Base-by-base conservation (phyloP, 2,113 vertebrate genomes). In the Dromaius novaehollandiae region DNA sequence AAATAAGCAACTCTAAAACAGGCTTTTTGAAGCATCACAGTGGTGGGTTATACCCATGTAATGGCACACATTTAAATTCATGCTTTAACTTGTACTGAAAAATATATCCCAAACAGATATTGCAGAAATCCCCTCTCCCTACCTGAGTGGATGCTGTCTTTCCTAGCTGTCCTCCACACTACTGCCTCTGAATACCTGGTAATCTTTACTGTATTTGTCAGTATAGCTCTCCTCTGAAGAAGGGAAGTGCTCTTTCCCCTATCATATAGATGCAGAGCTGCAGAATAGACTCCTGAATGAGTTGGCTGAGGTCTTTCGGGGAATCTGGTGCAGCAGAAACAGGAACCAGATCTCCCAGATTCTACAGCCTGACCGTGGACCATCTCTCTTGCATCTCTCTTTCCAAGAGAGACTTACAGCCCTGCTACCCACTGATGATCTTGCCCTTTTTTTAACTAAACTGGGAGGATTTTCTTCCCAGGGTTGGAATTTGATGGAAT, bases 291-390 rank as follows among this genome's bases (percentile, higher is more conserved):
- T 7, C 24, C 44, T 77, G 20, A 19, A 10, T 78, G 64, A 44
- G 20, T 73, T 70, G 34, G 28, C 30, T 8, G 40, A 63, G 20
- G n/a, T 87, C 51, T 94, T 51, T 32, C 32, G 2, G 10, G 48
- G 17, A 44, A 50, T 44, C 21, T 86, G 50, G 44, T 86, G 48
- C 44, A 90, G 83, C 61, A 86, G 86, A 68, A 89, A 4, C 26
- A 18, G 21, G 51, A 93, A 16, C 42, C 61, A 38, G 38, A 48
- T 79, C 32, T 75, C 24, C 53, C 40, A 46, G 11, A 32, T 76
- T 65, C 56, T 11, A 3, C 0, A 5, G 26, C 61, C 0, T 0
- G 30, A 79, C 42, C 0, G 0, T n/a, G 70, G 34, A 61, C 22
- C 19, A 10, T 71, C 26, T 73, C 48, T 84, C 6, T 40, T 17